phyloP scores from a whole-genome alignment of 2,113 vertebrate genomes.

The Phainopepla nitens region DNA sequence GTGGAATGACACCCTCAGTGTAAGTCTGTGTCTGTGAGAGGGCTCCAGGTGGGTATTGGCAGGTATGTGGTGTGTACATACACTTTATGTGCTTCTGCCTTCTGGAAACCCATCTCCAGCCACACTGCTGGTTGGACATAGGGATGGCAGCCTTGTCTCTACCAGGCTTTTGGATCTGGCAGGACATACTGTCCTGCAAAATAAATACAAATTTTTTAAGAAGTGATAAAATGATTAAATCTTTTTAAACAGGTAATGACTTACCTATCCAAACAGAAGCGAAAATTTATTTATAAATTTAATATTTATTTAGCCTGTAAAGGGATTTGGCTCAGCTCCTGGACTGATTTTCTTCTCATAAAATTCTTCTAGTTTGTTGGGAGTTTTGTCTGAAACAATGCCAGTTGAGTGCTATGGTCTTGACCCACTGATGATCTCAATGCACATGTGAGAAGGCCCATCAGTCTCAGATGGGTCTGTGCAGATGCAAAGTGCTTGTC shows the following conservation, averaged over 20 bases:
- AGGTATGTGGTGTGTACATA: rapidly evolving
- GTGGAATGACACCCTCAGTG: neutral
- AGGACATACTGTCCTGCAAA: neutral
- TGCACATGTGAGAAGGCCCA: neutral
- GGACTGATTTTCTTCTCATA: neutral
- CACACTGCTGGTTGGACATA: rapidly evolving
- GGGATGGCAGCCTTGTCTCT: neutral
- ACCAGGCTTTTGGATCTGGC: neutral
- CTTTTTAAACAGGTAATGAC: neutral
- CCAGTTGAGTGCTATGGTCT: rapidly evolving
- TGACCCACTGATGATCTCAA: neutral
- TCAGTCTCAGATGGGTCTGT: neutral
- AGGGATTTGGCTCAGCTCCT: neutral
- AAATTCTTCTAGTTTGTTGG: neutral
- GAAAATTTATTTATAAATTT: neutral
- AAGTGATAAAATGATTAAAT: neutral
- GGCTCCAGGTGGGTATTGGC: too few species aligned
- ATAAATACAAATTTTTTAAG: neutral
- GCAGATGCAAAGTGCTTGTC: neutral
- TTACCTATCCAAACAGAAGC: neutral
- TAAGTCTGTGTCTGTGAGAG: neutral
- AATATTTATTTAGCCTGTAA: neutral
- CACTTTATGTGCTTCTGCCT: neutral
- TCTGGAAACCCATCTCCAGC: neutral
- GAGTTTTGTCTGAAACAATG: neutral